Percentiles rank a stretch among this genome's conserved stretches.
These are phyloP conservation scores for Leucopsar rothschildi DNA, from an alignment of 2,113 vertebrate species.

Conservation along the genomic window DNA sequence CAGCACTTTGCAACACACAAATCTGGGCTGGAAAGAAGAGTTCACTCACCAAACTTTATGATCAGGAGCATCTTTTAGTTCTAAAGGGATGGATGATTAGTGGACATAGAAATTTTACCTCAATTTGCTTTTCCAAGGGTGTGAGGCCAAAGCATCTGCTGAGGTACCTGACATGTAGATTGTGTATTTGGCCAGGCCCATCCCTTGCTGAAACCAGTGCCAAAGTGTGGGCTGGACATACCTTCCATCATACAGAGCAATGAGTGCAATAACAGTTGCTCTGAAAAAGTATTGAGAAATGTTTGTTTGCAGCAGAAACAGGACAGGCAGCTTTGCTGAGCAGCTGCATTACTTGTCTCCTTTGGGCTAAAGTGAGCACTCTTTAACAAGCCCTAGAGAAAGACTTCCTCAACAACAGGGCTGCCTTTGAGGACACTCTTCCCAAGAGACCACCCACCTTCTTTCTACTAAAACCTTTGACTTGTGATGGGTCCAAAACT, in stretches of 20 bases:
- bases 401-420: neutral
- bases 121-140: neutral
- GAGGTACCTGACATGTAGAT: neutral
- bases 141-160: neutral
- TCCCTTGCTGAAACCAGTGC: neutral
- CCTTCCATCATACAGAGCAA: neutral
- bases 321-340: neutral
- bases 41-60: neutral
- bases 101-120: neutral
- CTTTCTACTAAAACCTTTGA: neutral
- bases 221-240: neutral
- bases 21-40: neutral
- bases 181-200: neutral
- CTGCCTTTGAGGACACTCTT: neutral
- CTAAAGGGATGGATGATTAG: neutral
- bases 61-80: neutral
- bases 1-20: neutral
- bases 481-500: rapidly evolving
- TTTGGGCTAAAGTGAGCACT: neutral
- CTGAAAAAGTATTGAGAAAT: neutral
- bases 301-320: neutral
- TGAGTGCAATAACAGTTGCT: neutral
- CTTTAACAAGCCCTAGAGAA: neutral
- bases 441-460: neutral
- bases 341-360: neutral